Evolutionary conservation across 2,113 vertebrate species (phyloP), one percentile per base, ranked within the genome.

Genomic region (Raja brachyura): DNA sequence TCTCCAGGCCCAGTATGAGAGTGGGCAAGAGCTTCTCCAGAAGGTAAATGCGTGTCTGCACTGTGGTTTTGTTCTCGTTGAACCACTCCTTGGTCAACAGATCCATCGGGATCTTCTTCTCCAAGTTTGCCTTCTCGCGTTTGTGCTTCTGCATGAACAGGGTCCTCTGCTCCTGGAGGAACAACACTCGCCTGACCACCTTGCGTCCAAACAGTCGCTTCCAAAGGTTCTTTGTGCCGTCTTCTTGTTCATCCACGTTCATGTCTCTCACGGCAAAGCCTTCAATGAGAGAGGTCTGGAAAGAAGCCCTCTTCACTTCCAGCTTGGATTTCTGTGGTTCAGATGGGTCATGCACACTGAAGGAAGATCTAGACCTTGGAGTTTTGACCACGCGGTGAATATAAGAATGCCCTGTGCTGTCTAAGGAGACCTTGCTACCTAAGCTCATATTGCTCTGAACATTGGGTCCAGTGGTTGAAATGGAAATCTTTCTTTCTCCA

Each of bases 21-120:
- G 96, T 96, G n/a, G 97, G 97, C 25, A 97, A 94, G 28, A 97
- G 94, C 86, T 96, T 96, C n/a, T 97, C 96, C 0, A 97, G 95
- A 93, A 97, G 93, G 95, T 96, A 96, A 0, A 94, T 83, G 68
- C 95, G 95, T 77, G 95, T 95, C 16, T 94, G 94, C 61, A 95
- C 93, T 0, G 96, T 94, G 73, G 31, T 63, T 9, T 28, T 81
- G 16, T 96, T 96, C 10, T 92, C 94, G 33, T 79, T 94, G 94
- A 96, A 94, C 97, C 97, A 97, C 3, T 96, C 96, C 73, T 93
- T 93, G 81, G 95, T 93, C 94, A 97, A 94, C 56, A 90, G 31
- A 93, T 97, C 96, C 3, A 90, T 61, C 0, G 95, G 94, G 2
- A 95, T 77, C 81, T 93, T 95, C 93, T 93, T 95, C 25, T 94